Evolutionary conservation across 2,888 invertebrate genomes (phyloP), one percentile per base, ranked within the genome.

Genomic region (Tetragonula carbonaria): DNA sequence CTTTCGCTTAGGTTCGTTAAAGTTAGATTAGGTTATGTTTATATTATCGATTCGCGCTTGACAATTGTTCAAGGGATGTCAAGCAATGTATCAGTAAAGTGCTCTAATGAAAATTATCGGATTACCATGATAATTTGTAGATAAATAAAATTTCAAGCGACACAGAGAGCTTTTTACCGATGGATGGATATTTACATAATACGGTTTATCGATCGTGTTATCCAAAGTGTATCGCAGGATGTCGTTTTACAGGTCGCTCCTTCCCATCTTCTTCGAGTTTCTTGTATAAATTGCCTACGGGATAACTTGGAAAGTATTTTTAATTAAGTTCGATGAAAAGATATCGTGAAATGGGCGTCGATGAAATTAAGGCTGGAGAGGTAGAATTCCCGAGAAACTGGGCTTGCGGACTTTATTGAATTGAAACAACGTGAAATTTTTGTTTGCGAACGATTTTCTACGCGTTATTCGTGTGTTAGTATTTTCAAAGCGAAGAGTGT

Each of bases 291-390:
- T 79, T 74, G 2, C 33, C 33, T 38, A 23, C 23, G 38, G 55
- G 21, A 33, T 51, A 73, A 70, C 66, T 67, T 23, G 1, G 45
- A 45, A 53, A 33, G 66, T 53, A 70, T 71, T 57, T 80, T 59
- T 72, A 71, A 71, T 80, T 76, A 71, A 67, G 28, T 66, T 55
- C 18, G 16, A 21, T 57, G 53, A 50, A 51, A 55, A 45, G 62
- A n/a, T 59, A 21, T 65, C 71, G 28, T 33, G 51, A 14, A 16
- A 57, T 33, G 28, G 66, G 51, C 53, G 59, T 50, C 38, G 66
- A 38, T 63, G 23, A 33, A 70, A 73, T 79, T 38, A 28, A 70
- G 53, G 53, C 11, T 11, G 23, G 62, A 3, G 16, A 45, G 53
- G 2, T 8, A 23, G 45, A 0, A 62, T 16, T 63, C 6, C 51